Base-by-base conservation (phyloP, 2,113 vertebrate genomes). In the Nesogale talazaci region DNA sequence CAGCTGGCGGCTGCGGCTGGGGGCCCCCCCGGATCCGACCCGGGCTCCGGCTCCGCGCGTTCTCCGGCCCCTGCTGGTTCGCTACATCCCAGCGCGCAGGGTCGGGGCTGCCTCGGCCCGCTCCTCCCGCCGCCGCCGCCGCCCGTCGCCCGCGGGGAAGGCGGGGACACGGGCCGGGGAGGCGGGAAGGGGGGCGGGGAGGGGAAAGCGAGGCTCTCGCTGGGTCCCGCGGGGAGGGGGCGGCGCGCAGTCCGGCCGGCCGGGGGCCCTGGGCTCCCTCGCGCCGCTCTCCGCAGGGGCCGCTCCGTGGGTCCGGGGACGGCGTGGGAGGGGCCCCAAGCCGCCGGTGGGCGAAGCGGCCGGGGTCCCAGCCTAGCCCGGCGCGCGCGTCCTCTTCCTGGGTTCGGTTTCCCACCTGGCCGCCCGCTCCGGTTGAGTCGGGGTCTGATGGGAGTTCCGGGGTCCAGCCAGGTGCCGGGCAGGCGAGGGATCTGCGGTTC, bases 151-250 rank as follows among this genome's bases (percentile, higher is more conserved):
- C 86, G 95, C 90, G 94, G 93, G 95, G 94, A 96, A 96, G 95
- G 95, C 97, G 94, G 96, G 96, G 96, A 96, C 95, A 96, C 94
- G 16, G 94, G 83, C 86, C 65, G 40, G 91, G 95, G 95, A 96
- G 95, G 96, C 96, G 96, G 97, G 96, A 96, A 94, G 96, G 93
- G 92, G 96, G 94, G 94, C 94, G 96, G 93, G 92, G 96, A 93
- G 94, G 96, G 94, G 95, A 95, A 95, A 86, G 85, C 93, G 83
- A 95, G 94, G 94, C 83, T 4, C 75, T 40, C 16, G 87, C 78
- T 74, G 23, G 96, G 87, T 96, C 91, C 63, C 6, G 78, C 83
- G 75, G 92, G 94, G 96, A 97, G 96, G 96, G 92, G 94, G 77
- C 87, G 14, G 90, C 89, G 94, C 59, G 82, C 92, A 5, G 89